Conservation (phyloP, 2,888 invertebrate species). For the Acholoe squamosa region DNA sequence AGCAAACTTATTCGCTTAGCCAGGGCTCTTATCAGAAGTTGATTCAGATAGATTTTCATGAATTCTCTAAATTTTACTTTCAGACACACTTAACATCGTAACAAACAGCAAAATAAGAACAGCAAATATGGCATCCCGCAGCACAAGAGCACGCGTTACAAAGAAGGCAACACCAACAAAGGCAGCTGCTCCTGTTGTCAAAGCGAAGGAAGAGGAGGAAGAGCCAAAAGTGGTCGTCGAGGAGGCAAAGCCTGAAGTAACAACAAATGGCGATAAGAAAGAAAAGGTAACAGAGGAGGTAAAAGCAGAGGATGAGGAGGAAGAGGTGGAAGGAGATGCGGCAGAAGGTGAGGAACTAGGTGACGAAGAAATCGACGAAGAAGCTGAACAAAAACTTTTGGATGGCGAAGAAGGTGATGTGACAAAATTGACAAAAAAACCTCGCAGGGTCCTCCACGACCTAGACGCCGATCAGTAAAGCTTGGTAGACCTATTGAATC, state of each 20-base stretch:
- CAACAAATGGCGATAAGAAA: not conserved
- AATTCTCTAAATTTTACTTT: no score
- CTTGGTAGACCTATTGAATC: not conserved
- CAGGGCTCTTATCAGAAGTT: no score
- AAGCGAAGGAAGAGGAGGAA: slow-evolving; percentile 21
- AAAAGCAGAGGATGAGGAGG: slow-evolving; percentile 15
- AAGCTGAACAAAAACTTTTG: slow-evolving; percentile 20
- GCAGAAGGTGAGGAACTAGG: slow-evolving; percentile 43
- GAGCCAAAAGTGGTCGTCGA: slow-evolving; percentile 9
- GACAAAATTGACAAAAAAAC: slow-evolving; percentile 38
- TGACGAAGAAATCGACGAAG: slow-evolving; percentile 48
- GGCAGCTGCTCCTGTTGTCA: not conserved
- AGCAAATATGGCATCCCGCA: slow-evolving; percentile 13
- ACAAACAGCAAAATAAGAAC: not conserved
- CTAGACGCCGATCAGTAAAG: not conserved
- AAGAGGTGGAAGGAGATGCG: not conserved
- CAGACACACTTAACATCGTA: slow-evolving; percentile 15
- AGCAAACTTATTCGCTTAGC: no score
- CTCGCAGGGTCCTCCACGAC: slow-evolving; percentile 34
- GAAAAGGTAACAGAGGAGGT: slow-evolving; percentile 46
- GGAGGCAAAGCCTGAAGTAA: not conserved
- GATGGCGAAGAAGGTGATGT: slow-evolving; percentile 50
- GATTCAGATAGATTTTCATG: no score
- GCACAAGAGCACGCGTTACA: not conserved
- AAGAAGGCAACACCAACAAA: slow-evolving; percentile 47